A percentile compares a stretch with the other conserved stretches of the same genome.
Evolutionary conservation across 2,113 vertebrate genomes (phyloP).

Genomic region (Caretta caretta): DNA sequence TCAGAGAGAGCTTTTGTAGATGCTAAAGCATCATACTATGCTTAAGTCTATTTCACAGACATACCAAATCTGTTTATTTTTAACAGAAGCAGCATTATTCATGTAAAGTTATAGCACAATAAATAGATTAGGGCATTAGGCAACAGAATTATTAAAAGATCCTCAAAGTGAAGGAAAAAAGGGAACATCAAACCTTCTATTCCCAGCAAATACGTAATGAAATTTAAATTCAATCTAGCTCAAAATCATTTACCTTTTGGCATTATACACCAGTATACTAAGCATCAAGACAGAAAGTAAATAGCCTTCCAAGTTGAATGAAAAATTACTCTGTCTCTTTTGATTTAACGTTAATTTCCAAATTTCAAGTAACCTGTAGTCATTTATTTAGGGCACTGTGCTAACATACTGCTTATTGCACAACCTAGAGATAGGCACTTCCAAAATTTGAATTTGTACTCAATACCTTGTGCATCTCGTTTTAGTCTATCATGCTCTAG

Average conservation of each 20-base stretch:
- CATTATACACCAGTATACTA: constrained; percentile 77
- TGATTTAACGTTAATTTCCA: constrained; percentile 88
- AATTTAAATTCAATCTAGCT: constrained; percentile 89
- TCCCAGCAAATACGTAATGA: constrained; percentile 79
- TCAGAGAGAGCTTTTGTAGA: constrained; percentile 42
- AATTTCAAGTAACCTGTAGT: constrained; percentile 80
- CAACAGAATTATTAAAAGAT: constrained; percentile 75
- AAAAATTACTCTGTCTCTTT: constrained; percentile 91
- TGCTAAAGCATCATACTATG: constrained; percentile 59
- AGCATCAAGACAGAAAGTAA: constrained; percentile 80
- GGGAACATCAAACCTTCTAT: constrained; percentile 49
- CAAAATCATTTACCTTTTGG: constrained; percentile 86
- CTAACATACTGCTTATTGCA: constrained; percentile 68
- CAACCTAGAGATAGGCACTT: not conserved
- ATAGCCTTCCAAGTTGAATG: constrained; percentile 82
- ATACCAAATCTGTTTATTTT: constrained; percentile 55
- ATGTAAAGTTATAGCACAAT: constrained; percentile 47
- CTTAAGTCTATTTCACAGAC: constrained; percentile 56
- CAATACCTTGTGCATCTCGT: not conserved
- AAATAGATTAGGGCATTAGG: constrained; percentile 74
- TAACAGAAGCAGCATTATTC: constrained; percentile 53
- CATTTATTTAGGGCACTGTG: constrained; percentile 73
- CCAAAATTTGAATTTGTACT: constrained; percentile 3
- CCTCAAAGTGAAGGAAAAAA: constrained; percentile 52
- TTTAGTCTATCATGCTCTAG: not conserved